Evolutionary conservation across 2,113 vertebrate species (phyloP).

Genomic region (Callaeas wilsoni): DNA sequence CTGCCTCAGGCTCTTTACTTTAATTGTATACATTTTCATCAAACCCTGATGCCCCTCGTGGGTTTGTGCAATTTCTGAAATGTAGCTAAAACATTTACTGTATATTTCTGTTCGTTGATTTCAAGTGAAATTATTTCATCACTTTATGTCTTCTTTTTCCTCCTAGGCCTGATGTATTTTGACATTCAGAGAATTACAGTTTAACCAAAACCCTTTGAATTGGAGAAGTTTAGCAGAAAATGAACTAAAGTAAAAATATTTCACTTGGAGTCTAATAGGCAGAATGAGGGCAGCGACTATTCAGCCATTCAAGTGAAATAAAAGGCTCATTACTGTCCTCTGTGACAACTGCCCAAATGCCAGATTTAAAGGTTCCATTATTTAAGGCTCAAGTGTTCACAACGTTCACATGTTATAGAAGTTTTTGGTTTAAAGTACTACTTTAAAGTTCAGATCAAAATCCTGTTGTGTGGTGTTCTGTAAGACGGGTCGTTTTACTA

Average conservation of each 20-base stretch:
- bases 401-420: not conserved
- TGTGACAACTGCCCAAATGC: not conserved
- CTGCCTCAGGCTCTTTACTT: not conserved
- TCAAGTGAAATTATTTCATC: not conserved
- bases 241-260: not conserved
- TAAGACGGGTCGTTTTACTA: not conserved
- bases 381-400: not conserved
- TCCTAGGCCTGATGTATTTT: not conserved
- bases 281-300: not conserved
- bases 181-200: not conserved
- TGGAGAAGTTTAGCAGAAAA: not conserved
- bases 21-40: slow-evolving; percentile 21
- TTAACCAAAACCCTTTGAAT: not conserved
- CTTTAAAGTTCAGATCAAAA: not conserved
- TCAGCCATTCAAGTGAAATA: not conserved
- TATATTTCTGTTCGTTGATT: not conserved
- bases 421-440: not conserved
- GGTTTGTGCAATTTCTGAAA: not conserved
- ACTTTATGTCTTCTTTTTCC: not conserved
- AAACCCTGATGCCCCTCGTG: not conserved
- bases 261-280: not conserved
- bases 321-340: not conserved
- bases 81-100: not conserved
- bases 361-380: not conserved
- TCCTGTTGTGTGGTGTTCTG: not conserved